These are phyloP conservation scores for Campylomormyrus numenius DNA, from an alignment of 2,113 vertebrate genomes.

Conservation along the genomic window DNA sequence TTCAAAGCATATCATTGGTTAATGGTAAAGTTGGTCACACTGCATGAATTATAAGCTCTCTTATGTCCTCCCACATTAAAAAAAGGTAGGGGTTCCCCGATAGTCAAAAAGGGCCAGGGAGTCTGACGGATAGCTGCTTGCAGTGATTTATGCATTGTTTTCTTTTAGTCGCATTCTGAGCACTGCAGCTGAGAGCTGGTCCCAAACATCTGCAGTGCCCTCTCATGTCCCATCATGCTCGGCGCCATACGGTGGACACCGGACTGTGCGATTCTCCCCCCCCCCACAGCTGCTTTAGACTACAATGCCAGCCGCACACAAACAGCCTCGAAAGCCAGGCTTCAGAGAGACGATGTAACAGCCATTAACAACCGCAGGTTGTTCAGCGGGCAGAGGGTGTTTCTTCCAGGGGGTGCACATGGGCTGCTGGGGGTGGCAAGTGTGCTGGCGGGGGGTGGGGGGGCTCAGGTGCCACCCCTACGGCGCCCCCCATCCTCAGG, in stretches of 20 bases:
- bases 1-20: background rate
- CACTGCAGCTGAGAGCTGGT: background rate
- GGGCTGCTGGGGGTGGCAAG: background rate
- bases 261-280: background rate
- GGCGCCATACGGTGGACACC: background rate
- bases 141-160: background rate
- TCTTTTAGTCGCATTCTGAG: background rate
- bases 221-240: too few relatives aligned
- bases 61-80: background rate
- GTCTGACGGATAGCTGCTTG: background rate
- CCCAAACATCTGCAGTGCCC: background rate
- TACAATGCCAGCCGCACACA: background rate
- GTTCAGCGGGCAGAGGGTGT: background rate
- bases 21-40: background rate
- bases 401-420: background rate
- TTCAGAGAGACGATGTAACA: background rate
- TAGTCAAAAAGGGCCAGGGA: background rate
- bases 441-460: background rate
- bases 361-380: background rate
- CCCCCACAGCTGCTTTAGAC: background rate
- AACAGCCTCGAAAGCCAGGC: background rate
- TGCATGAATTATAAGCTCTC: background rate
- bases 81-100: background rate
- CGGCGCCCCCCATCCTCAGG: background rate
- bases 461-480: background rate